Evolutionary conservation across 2,888 invertebrate species (phyloP).

Genomic region (Graphium colonna): DNA sequence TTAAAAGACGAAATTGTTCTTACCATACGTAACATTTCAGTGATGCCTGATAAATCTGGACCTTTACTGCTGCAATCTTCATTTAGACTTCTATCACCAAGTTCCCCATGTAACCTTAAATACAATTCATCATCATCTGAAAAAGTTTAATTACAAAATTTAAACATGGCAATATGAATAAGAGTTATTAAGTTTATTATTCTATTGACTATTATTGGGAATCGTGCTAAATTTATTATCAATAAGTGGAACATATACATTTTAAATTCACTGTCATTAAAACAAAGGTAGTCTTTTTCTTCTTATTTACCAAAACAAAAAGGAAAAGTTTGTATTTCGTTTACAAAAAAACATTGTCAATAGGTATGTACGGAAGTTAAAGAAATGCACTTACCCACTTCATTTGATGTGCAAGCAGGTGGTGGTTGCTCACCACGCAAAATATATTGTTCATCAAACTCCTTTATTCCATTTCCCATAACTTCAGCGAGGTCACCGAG

Average conservation of each 20-base stretch:
- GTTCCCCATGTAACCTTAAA: conserved; percentile 30
- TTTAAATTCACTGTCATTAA: too few species aligned
- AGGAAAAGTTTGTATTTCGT: not conserved
- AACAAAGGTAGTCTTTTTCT: too few species aligned
- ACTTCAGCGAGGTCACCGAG: conserved; percentile 43
- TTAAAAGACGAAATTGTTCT: too few species aligned
- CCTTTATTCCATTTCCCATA: conserved; percentile 33
- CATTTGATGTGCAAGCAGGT: conserved; percentile 27
- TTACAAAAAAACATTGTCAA: too few species aligned
- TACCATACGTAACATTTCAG: conserved; percentile 50
- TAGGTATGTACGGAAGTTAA: too few species aligned
- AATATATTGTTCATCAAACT: conserved; percentile 39
- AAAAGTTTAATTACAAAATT: not conserved
- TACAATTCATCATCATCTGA: conserved; percentile 18
- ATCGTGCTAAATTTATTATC: too few species aligned
- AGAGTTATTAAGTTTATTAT: too few species aligned
- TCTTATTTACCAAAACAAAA: too few species aligned
- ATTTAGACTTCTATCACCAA: not conserved
- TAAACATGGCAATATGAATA: too few species aligned
- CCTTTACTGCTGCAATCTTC: conserved; percentile 7
- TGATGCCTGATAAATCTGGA: conserved; percentile 54
- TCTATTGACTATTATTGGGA: too few species aligned
- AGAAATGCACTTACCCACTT: conserved; percentile 39
- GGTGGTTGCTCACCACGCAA: conserved; percentile 48
- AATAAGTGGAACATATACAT: too few species aligned